Evolutionary conservation across 2,888 invertebrate species (phyloP).

Genomic region (Notodonta ziczac): DNA sequence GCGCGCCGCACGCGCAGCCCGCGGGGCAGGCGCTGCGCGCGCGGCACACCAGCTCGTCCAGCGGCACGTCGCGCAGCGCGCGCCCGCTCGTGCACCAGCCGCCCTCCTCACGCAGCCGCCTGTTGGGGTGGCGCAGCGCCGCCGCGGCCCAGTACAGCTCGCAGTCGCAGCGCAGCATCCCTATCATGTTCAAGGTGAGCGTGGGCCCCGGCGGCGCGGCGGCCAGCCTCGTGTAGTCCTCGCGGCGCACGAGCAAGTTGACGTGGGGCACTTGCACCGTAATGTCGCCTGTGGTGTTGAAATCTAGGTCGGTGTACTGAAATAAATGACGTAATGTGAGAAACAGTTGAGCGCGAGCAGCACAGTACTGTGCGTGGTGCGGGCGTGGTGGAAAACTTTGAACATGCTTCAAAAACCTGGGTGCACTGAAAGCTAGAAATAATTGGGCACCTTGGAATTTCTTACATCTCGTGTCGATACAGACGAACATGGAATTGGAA

Average conservation of each 20-base stretch:
- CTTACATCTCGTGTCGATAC: no score
- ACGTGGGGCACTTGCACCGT: neutral
- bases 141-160: slow-evolving; percentile 1
- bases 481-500: no score
- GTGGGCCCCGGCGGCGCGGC: neutral
- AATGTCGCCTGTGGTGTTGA: neutral
- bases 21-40: neutral
- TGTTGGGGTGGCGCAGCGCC: neutral
- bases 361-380: no score
- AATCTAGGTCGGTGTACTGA: neutral
- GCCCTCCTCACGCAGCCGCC: neutral
- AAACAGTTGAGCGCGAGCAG: no score
- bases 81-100: neutral
- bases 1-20: neutral
- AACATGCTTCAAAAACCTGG: no score
- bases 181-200: neutral
- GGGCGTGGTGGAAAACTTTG: no score
- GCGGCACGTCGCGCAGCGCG: neutral
- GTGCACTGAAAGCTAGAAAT: no score
- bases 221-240: neutral
- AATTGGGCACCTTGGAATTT: no score
- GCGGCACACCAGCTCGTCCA: neutral
- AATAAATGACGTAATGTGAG: neutral
- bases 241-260: neutral
- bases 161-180: neutral